phyloP scores from a whole-genome alignment of 1,140 invertebrate species.

The Alviniconcha marisindica region DNA sequence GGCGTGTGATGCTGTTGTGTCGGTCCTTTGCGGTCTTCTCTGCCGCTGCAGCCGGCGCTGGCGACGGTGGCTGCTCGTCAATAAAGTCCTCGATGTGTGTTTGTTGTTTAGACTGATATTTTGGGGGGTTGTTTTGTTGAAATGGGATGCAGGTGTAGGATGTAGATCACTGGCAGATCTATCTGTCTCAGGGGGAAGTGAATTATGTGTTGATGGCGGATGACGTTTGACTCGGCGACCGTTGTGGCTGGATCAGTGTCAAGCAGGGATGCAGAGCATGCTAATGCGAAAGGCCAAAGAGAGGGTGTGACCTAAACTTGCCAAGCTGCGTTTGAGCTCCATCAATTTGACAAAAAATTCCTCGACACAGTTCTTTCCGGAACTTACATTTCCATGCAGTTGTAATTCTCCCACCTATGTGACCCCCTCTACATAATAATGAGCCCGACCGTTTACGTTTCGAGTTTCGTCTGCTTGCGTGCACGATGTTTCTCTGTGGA shows the following conservation, averaged over 20 bases:
- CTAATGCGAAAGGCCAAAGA: conserved; percentile 29
- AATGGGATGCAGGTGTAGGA: conserved; percentile 16
- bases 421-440: conserved; percentile 27
- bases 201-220: conserved; percentile 29
- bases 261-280: conserved; percentile 27
- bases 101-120: not conserved
- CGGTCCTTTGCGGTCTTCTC: conserved; percentile 26
- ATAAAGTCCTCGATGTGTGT: not conserved
- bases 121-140: not conserved
- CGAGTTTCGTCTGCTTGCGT: conserved; percentile 21
- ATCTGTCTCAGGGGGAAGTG: conserved; percentile 23
- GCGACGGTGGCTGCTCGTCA: not conserved
- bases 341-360: conserved; percentile 26
- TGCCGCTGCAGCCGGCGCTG: not conserved
- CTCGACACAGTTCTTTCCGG: not conserved
- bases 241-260: conserved; percentile 28
- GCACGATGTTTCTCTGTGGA: not conserved
- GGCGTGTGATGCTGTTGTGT: not conserved
- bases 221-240: conserved; percentile 32
- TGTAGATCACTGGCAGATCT: conserved; percentile 18
- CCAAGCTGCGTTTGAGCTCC: not conserved
- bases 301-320: conserved; percentile 22
- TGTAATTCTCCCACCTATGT: conserved; percentile 23
- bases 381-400: not conserved
- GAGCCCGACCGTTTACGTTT: conserved; percentile 29